Evolutionary conservation across 2,797 vertebrate species (phyloP).

Genomic region (Enteromius fasciolatus): DNA sequence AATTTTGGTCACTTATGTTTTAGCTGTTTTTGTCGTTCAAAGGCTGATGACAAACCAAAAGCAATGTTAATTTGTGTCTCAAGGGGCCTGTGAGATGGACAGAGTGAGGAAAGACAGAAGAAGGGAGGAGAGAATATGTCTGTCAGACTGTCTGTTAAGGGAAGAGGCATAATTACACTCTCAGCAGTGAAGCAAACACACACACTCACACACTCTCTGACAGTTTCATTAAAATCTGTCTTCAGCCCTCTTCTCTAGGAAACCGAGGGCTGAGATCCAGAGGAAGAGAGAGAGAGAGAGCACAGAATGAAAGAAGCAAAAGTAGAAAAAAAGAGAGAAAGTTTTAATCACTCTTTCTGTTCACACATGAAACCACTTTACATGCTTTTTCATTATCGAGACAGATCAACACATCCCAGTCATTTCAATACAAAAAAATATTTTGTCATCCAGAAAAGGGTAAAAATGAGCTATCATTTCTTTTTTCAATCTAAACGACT

Average conservation of each 20-base stretch:
- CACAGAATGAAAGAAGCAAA: slow-evolving; percentile 15
- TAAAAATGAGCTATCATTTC: no score
- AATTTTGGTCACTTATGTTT: neutral
- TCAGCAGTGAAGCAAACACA: slow-evolving; percentile 67
- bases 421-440: no score
- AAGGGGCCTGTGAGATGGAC: slow-evolving; percentile 35
- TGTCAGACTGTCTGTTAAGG: slow-evolving; percentile 76
- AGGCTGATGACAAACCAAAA: slow-evolving; percentile 25
- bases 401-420: no score
- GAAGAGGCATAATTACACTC: slow-evolving; percentile 77
- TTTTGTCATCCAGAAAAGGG: no score
- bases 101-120: slow-evolving; percentile 28
- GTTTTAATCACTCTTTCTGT: slow-evolving; percentile 19
- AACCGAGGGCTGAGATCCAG: slow-evolving; percentile 66
- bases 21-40: slow-evolving; percentile 13
- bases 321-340: slow-evolving; percentile 16
- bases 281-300: slow-evolving; percentile 37
- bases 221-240: slow-evolving; percentile 82
- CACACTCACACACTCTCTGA: slow-evolving; percentile 67
- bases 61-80: slow-evolving; percentile 31
- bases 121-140: slow-evolving; percentile 61
- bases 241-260: slow-evolving; percentile 72
- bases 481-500: no score
- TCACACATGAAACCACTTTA: neutral
- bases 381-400: slow-evolving; percentile 6